These are phyloP conservation scores for Toxonevra muliebris DNA, from an alignment of 2,888 invertebrate genomes.

Conservation along the genomic window DNA sequence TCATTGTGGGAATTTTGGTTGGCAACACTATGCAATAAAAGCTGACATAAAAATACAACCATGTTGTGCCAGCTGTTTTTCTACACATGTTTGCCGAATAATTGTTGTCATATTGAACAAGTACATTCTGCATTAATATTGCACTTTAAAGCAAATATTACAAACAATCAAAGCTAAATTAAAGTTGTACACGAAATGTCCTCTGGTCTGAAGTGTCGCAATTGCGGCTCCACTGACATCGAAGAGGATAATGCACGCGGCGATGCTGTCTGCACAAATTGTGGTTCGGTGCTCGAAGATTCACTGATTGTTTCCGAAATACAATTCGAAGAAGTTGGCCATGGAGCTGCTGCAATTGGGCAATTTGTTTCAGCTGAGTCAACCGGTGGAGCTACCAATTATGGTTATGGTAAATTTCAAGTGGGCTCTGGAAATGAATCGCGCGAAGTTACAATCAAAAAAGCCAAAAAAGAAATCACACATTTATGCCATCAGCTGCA, in stretches of 20 bases:
- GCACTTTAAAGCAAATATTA: not conserved
- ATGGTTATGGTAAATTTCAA: slow-evolving; percentile 82
- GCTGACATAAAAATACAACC: too few relatives aligned
- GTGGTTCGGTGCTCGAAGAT: slow-evolving; percentile 96
- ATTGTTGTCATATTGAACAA: too few relatives aligned
- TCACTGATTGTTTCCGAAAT: slow-evolving; percentile 96
- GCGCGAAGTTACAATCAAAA: slow-evolving; percentile 88
- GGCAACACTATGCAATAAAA: too few relatives aligned
- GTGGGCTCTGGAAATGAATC: slow-evolving; percentile 87
- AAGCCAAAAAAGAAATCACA: slow-evolving; percentile 86
- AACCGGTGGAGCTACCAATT: slow-evolving; percentile 81
- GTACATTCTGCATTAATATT: too few relatives aligned
- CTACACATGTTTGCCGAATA: too few relatives aligned
- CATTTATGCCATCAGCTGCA: slow-evolving; percentile 86
- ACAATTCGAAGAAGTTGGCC: slow-evolving; percentile 92
- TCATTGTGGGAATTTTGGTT: too few relatives aligned
- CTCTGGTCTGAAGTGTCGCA: slow-evolving; percentile 83
- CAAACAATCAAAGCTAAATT: not conserved
- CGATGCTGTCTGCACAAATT: slow-evolving; percentile 93
- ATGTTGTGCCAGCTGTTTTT: too few relatives aligned
- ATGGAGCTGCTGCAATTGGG: slow-evolving; percentile 89
- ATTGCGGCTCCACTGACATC: slow-evolving; percentile 89
- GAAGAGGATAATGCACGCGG: slow-evolving; percentile 95
- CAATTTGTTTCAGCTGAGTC: slow-evolving; percentile 93
- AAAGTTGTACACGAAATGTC: slow-evolving; percentile 43